phyloP scores from a whole-genome alignment of 2,113 vertebrate species.

The Pungitius pungitius region DNA sequence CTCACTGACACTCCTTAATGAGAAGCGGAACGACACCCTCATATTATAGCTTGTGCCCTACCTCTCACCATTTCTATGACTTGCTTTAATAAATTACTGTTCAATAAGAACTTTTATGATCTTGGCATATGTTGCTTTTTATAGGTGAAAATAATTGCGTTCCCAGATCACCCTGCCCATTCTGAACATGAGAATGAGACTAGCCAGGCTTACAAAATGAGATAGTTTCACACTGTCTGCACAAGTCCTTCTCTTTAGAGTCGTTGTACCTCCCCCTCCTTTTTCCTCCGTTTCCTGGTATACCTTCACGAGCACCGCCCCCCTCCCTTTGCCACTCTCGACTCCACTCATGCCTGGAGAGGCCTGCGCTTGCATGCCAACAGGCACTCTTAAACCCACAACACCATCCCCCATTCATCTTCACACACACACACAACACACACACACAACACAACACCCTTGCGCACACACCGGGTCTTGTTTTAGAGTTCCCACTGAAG shows the following conservation, averaged over 20 bases:
- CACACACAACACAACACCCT: slow-evolving; percentile 55
- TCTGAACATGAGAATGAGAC: slow-evolving; percentile 89
- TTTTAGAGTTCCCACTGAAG: slow-evolving; percentile 94
- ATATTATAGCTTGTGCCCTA: slow-evolving; percentile 66
- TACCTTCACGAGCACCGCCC: slow-evolving; percentile 64
- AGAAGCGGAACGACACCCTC: slow-evolving; percentile 71
- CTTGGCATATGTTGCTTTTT: slow-evolving; percentile 99
- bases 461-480: slow-evolving; percentile 50
- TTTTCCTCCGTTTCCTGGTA: slow-evolving; percentile 68
- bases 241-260: slow-evolving; percentile 93
- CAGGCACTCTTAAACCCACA: slow-evolving; percentile 71
- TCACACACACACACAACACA: slow-evolving; percentile 47
- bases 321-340: slow-evolving; percentile 59
- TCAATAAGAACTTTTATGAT: slow-evolving; percentile 98
- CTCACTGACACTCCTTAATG: slow-evolving; percentile 68
- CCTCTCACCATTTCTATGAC: slow-evolving; percentile 75
- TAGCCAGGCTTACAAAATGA: slow-evolving; percentile 78
- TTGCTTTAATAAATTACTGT: slow-evolving; percentile 88
- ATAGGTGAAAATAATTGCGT: slow-evolving; percentile 97
- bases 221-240: slow-evolving; percentile 96
- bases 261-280: slow-evolving; percentile 78
- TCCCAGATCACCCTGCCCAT: slow-evolving; percentile 92
- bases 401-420: slow-evolving; percentile 59
- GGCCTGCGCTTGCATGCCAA: slow-evolving; percentile 70
- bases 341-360: slow-evolving; percentile 73